Evolutionary conservation across 1,140 invertebrate genomes (phyloP), one percentile per base, ranked within the genome.

Genomic region (Diprion similis): DNA sequence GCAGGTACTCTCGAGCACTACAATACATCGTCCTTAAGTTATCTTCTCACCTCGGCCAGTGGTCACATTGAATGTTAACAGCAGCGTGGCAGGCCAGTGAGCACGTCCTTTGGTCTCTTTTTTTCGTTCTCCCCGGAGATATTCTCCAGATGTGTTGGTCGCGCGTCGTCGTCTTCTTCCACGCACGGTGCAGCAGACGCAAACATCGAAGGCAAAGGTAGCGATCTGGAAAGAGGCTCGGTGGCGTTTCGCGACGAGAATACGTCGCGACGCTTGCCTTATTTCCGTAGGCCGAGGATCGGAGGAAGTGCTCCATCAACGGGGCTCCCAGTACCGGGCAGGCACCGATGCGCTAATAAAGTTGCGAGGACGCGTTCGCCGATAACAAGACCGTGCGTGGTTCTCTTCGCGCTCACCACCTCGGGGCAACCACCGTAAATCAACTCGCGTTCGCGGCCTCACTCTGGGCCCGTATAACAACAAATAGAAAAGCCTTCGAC

Each of bases 361-460:
- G 51, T 59, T 59, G 51, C 51, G 51, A 59, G 51, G 51, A 59
- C 51, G 51, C 51, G 51, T 59, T 59, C 51, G 51, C 51, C 51
- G 51, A 59, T 59, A 59, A 59, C 51, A 59, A 59, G 51, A 59
- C 51, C 51, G 51, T 59, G 51, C 51, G 51, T 59, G 51, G 51
- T 59, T 59, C n/a, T 17, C n/a, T 59, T 15, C 11, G 11, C 11
- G 11, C n/a, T 17, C 11, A 37, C 51, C 51, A 59, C 51, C 51
- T 59, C 51, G 51, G 51, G 51, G 51, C 51, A 59, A 59, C 51
- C 51, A 59, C 51, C 51, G 51, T 59, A 59, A 59, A 59, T 59
- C 51, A 59, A 59, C 51, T 17, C 51, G 51, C 51, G 51, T 59
- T 59, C 51, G 51, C 51, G 6, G 51, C 6, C 51, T 59, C 51